Evolutionary conservation across 2,888 invertebrate species (phyloP).

Genomic region (Rhogogaster chlorosoma): DNA sequence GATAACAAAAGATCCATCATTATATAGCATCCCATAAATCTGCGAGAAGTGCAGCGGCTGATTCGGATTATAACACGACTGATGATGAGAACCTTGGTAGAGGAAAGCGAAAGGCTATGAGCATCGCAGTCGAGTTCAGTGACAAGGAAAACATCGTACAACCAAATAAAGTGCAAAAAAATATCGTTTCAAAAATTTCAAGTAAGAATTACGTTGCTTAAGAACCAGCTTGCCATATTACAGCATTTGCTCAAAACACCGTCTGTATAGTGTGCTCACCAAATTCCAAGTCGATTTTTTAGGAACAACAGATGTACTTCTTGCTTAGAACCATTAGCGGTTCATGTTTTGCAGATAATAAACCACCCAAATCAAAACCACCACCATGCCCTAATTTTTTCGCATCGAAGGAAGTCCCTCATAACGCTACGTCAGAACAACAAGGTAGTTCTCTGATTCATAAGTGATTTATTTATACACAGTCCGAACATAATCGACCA

Average conservation of each 20-base stretch:
- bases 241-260: background rate
- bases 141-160: background rate
- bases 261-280: background rate
- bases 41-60: background rate
- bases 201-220: background rate
- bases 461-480: background rate
- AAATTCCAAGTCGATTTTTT: background rate
- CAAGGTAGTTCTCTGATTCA: background rate
- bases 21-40: background rate
- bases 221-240: background rate
- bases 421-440: too few relatives aligned
- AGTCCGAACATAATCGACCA: background rate
- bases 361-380: background rate
- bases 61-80: background rate
- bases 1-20: too few relatives aligned
- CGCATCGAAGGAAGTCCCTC: background rate
- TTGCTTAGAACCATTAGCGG: background rate
- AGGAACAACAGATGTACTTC: background rate
- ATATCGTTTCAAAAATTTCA: background rate
- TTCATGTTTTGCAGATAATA: background rate
- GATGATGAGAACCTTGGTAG: background rate
- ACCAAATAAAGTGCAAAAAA: too few relatives aligned
- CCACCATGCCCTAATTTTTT: background rate
- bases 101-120: background rate
- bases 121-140: background rate